These are phyloP conservation scores for Rhinoderma darwinii DNA, from an alignment of 2,113 vertebrate genomes.

Conservation along the genomic window DNA sequence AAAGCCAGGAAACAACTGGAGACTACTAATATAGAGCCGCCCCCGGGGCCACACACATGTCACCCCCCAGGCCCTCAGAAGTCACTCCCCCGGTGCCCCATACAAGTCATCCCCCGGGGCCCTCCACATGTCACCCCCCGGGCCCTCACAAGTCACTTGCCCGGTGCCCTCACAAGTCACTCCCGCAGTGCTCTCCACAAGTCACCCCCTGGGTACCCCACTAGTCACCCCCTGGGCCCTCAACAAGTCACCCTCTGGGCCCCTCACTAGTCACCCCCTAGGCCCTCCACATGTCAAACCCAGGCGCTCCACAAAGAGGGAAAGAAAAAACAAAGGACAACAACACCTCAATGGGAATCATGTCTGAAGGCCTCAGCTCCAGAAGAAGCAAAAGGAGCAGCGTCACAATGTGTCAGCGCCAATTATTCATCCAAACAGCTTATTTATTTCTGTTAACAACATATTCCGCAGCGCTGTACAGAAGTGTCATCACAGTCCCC, in stretches of 20 bases:
- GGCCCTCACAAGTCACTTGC: not conserved
- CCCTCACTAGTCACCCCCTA: not conserved
- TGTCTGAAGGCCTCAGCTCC: no score
- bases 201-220: no score
- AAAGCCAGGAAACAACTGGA: not conserved
- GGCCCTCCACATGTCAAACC: not conserved
- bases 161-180: not conserved
- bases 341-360: not conserved
- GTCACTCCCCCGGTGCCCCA: no score
- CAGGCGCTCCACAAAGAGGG: not conserved
- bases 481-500: no score
- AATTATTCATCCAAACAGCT: no score
- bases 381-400: no score
- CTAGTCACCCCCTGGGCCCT: not conserved
- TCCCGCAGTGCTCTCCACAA: no score
- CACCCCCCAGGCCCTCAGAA: not conserved
- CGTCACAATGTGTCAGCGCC: no score
- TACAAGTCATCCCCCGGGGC: no score
- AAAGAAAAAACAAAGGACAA: not conserved
- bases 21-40: not conserved
- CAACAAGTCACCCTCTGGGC: not conserved
- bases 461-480: no score
- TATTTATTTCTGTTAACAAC: no score
- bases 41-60: not conserved
- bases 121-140: no score